Evolutionary conservation across 2,797 vertebrate species (phyloP), one percentile per base, ranked within the genome.

Genomic region (Gastrophryne carolinensis): DNA sequence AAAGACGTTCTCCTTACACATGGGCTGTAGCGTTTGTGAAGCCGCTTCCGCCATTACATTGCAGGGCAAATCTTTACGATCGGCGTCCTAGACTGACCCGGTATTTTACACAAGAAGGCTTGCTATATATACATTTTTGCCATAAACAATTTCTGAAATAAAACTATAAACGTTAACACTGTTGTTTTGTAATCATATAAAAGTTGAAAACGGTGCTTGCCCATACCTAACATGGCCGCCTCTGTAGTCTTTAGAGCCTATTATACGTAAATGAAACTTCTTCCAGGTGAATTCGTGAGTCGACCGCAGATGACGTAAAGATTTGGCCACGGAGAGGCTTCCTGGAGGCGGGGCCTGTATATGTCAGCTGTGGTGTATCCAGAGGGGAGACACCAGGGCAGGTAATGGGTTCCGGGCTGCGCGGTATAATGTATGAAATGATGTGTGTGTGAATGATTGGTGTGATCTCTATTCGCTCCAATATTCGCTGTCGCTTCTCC

Each of bases 301-400:
- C 52, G 66, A 34, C 2, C 3, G n/a, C 27, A n/a, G 5, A 1
- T 61, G 68, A 72, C 17, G 27, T 61, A 12, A 19, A 15, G 0
- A 1, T 29, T 6, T 23, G 62, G 35, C 56, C 62, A 39, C 53
- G 53, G 21, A 41, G 65, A 17, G 34, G 23, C 54, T 75, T 75
- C 72, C 72, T 66, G 72, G 72, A 74, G 62, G 72, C 3, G 63
- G 62, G 15, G 49, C 5, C 41, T 74, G 29, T 58, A 21, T 49
- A 17, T 75, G 63, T 60, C 72, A 75, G 63, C 4, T 60, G 53
- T 21, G 24, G 12, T 47, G 61, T 34, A 62, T 13, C 13, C 34
- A 26, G 30, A 44, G 52, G 50, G 39, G 29, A 61, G 15, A 15
- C 11, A 1, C 10, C 7, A 35, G n/a, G 1, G 1, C 5, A 26